phyloP scores from a whole-genome alignment of 2,113 vertebrate species.

The Nesoenas mayeri region DNA sequence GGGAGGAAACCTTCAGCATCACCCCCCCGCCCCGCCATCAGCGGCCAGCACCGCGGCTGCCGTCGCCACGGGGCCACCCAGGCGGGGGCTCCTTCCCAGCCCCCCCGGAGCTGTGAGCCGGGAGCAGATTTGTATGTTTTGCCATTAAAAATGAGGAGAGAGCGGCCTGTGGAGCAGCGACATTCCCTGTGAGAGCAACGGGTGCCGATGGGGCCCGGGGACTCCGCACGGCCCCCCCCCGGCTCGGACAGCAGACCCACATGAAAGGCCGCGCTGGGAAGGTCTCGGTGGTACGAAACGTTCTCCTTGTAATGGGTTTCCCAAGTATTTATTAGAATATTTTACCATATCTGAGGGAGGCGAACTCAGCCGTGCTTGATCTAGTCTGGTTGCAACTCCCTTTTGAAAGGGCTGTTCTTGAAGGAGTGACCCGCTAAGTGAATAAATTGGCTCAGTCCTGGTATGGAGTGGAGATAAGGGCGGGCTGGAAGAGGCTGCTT shows the following conservation, averaged over 20 bases:
- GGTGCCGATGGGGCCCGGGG: not conserved
- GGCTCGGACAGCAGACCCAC: rapidly evolving
- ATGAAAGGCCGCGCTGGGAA: rapidly evolving
- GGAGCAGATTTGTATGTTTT: not conserved
- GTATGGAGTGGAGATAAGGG: not conserved
- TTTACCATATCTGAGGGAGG: conserved; percentile 47
- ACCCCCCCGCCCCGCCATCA: not conserved
- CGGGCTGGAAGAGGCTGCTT: not conserved
- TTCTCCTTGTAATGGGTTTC: not conserved
- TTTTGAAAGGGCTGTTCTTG: not conserved
- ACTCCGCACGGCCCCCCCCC: not conserved
- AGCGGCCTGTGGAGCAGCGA: rapidly evolving
- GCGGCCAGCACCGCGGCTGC: not conserved
- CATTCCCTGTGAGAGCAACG: rapidly evolving
- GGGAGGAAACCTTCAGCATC: not conserved
- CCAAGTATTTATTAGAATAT: conserved; percentile 26
- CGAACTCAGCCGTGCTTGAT: conserved; percentile 4
- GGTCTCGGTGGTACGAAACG: rapidly evolving
- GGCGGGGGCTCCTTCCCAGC: not conserved
- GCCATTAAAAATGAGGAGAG: not conserved
- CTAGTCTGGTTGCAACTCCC: not conserved
- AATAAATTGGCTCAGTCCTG: not conserved
- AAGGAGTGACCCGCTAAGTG: conserved; percentile 17
- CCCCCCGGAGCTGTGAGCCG: not conserved
- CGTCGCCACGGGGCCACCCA: rapidly evolving